phyloP scores from a whole-genome alignment of 2,113 vertebrate species.

The Eptesicus fuscus region DNA sequence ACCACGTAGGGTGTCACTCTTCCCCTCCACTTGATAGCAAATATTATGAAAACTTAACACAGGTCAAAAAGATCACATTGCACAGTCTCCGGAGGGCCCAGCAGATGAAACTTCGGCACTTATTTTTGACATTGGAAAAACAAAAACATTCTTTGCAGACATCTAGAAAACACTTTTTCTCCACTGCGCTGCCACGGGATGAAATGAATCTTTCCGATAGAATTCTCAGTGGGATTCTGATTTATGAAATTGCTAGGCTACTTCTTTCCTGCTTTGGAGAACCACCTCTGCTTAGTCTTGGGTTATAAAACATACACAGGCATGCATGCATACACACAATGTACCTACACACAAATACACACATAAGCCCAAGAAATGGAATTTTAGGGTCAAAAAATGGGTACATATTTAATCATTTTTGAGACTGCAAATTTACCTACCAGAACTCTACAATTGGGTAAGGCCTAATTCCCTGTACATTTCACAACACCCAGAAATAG shows the following conservation, averaged over 20 bases:
- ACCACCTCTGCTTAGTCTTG: not conserved
- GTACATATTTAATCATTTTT: not conserved
- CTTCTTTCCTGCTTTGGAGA: not conserved
- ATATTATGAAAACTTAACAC: not conserved
- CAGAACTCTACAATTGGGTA: not conserved
- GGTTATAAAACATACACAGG: not conserved
- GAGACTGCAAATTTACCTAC: not conserved
- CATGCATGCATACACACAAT: not conserved
- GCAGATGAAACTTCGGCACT: not conserved
- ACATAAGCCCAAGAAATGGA: not conserved
- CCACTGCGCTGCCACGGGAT: not conserved
- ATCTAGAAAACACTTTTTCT: not conserved
- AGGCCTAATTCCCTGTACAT: not conserved
- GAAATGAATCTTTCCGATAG: not conserved
- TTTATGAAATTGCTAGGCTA: not conserved
- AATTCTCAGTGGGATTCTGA: not conserved
- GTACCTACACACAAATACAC: not conserved
- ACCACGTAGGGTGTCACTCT: not conserved
- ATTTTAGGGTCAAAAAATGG: not conserved
- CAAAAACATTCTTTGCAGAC: not conserved
- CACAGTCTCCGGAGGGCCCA: not conserved
- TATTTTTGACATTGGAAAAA: not conserved
- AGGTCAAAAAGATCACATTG: not conserved
- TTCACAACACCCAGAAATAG: not conserved
- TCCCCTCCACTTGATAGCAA: not conserved